Percentiles rank a stretch among this genome's conserved stretches.
These are phyloP conservation scores for Habroteleia sp. DNA, from an alignment of 2,888 invertebrate genomes.

Conservation along the genomic window DNA sequence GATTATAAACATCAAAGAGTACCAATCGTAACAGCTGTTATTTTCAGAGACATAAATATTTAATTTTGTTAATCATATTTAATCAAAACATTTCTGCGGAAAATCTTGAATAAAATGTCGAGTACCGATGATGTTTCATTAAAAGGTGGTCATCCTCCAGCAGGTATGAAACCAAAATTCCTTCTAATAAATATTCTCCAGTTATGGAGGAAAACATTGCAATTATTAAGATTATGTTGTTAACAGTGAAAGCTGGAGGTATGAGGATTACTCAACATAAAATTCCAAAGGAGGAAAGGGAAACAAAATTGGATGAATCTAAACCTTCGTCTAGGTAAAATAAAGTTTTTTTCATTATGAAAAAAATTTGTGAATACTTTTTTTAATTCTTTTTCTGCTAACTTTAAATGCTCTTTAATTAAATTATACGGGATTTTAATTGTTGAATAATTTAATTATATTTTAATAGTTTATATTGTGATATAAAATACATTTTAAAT, in stretches of 20 bases:
- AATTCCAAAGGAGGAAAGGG: constrained; percentile 85
- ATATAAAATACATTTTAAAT: too few relatives aligned
- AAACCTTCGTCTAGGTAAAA: constrained; percentile 85
- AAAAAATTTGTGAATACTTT: too few relatives aligned
- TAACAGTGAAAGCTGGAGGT: constrained; percentile 93
- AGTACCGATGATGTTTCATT: constrained; percentile 87
- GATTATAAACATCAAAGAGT: constrained; percentile 2
- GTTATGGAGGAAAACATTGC: neutral
- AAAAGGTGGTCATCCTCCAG: constrained; percentile 94
- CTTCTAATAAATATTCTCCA: neutral
- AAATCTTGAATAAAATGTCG: constrained; percentile 80
- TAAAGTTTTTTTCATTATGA: too few relatives aligned
- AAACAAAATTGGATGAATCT: constrained; percentile 81
- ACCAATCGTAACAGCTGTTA: constrained; percentile 36
- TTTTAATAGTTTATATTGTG: too few relatives aligned
- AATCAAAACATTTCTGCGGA: neutral
- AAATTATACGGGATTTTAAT: too few relatives aligned
- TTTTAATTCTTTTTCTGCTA: too few relatives aligned
- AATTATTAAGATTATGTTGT: neutral
- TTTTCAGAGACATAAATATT: neutral
- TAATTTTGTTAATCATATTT: neutral
- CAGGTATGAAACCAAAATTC: constrained; percentile 84
- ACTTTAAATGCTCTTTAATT: too few relatives aligned
- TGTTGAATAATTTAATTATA: too few relatives aligned
- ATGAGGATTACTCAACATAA: constrained; percentile 96